Evolutionary conservation across 2,888 invertebrate species (phyloP).

Genomic region (Archips crataeganus): DNA sequence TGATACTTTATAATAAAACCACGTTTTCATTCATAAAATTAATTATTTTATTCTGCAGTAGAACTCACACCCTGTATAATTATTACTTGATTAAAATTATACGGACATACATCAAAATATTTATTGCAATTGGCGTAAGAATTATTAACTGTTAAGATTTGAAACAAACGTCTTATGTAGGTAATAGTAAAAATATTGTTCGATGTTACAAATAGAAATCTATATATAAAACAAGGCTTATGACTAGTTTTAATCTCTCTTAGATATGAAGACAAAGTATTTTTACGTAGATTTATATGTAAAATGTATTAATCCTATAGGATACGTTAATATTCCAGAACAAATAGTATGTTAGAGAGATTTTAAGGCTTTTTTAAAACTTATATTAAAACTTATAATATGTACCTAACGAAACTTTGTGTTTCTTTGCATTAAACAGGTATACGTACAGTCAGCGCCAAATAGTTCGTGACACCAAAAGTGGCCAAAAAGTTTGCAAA

Average conservation of each 20-base stretch:
- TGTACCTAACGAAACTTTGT: background rate
- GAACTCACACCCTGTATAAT: no score
- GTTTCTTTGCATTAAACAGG: background rate
- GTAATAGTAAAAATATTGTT: background rate
- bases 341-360: constrained; percentile 7
- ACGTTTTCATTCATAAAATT: no score
- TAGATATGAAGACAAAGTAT: constrained; percentile 16
- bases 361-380: constrained; percentile 17
- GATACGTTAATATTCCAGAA: constrained; percentile 6
- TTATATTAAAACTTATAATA: background rate
- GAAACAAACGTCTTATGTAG: background rate
- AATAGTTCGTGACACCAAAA: no score
- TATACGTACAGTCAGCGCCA: no score
- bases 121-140: background rate
- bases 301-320: constrained; percentile 11
- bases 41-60: no score
- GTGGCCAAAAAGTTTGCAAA: no score
- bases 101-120: no score
- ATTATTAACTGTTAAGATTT: background rate
- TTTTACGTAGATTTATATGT: constrained; percentile 28
- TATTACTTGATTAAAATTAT: no score
- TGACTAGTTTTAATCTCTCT: constrained; percentile 27
- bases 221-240: constrained; percentile 30
- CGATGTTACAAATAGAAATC: background rate
- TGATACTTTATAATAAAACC: no score